Evolutionary conservation across 1,140 invertebrate species (phyloP).

Genomic region (Eumaeus atala): DNA sequence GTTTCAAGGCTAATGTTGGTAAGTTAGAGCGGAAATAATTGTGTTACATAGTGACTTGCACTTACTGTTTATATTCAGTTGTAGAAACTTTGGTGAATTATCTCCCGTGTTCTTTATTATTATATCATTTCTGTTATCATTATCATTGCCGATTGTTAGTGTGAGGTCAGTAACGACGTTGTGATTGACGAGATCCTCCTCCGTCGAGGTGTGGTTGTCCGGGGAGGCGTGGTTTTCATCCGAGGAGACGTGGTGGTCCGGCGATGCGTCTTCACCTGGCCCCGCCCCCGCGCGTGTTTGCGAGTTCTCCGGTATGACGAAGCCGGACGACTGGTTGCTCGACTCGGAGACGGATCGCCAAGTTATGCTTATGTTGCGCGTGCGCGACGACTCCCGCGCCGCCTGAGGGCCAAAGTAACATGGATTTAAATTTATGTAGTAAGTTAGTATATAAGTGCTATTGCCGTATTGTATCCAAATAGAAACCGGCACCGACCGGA

Average conservation of each 20-base stretch:
- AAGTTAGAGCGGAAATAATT: no score
- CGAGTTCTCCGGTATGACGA: conserved; percentile 49
- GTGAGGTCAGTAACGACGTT: conserved; percentile 33
- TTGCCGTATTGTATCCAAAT: no score
- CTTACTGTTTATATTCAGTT: conserved; percentile 54
- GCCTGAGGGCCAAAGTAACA: conserved; percentile 27
- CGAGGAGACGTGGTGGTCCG: no score
- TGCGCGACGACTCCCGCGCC: conserved; percentile 38
- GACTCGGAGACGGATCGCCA: conserved; percentile 67
- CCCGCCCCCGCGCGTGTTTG: conserved; percentile 24
- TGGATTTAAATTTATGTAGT: no score
- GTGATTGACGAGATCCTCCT: conserved; percentile 40
- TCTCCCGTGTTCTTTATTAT: conserved; percentile 35
- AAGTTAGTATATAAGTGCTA: no score
- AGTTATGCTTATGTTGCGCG: conserved; percentile 58
- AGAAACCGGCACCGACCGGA: no score
- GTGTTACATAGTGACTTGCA: no score
- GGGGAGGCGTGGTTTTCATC: no score
- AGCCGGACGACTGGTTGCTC: conserved; percentile 64
- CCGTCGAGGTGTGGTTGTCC: conserved; percentile 41
- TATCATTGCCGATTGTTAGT: conserved; percentile 33
- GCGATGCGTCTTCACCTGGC: conserved; percentile 16
- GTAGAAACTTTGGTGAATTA: conserved; percentile 41
- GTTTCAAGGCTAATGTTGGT: no score
- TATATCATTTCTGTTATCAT: conserved; percentile 21